Conservation (phyloP, 2,113 vertebrate species). For the Archocentrus centrarchus region DNA sequence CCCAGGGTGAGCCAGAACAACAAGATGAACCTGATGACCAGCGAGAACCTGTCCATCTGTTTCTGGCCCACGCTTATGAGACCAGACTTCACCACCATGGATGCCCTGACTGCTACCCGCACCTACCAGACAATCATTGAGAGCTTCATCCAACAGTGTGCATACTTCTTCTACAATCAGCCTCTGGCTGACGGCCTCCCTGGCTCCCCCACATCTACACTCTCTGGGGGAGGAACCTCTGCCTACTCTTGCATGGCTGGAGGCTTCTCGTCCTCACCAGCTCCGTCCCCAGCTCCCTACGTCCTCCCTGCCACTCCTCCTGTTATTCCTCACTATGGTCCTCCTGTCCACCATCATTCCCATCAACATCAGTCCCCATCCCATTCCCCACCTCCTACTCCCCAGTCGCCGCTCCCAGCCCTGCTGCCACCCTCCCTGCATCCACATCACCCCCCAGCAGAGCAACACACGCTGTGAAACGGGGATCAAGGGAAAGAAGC, state of each 20-base stretch:
- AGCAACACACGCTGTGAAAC: constrained; percentile 90
- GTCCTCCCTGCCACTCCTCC: constrained; percentile 75
- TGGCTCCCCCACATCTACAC: constrained; percentile 80
- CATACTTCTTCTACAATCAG: constrained; percentile 93
- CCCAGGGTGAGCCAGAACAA: constrained; percentile 90
- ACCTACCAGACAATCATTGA: constrained; percentile 98
- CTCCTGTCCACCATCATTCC: constrained; percentile 76
- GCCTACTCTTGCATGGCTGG: constrained; percentile 78
- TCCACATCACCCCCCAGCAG: constrained; percentile 81
- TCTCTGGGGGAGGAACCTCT: constrained; percentile 66
- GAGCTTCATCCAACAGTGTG: constrained; percentile 95
- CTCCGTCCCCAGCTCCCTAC: constrained; percentile 67
- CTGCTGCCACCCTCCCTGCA: constrained; percentile 83
- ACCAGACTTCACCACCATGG: constrained; percentile 95
- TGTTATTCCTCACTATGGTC: constrained; percentile 76
- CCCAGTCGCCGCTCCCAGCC: constrained; percentile 85
- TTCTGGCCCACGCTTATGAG: constrained; percentile 97
- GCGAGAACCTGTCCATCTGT: constrained; percentile 96
- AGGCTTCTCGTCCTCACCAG: constrained; percentile 67
- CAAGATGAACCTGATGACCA: constrained; percentile 94
- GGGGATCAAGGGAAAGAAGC: constrained; percentile 59
- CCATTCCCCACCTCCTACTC: constrained; percentile 85
- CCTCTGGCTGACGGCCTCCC: constrained; percentile 82
- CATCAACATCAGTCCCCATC: constrained; percentile 78
- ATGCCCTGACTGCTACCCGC: constrained; percentile 92